Percentiles rank a stretch among this genome's conserved stretches.
These are phyloP conservation scores for Drosophila cardini DNA, from an alignment of 1,140 invertebrate genomes.

Conservation along the genomic window DNA sequence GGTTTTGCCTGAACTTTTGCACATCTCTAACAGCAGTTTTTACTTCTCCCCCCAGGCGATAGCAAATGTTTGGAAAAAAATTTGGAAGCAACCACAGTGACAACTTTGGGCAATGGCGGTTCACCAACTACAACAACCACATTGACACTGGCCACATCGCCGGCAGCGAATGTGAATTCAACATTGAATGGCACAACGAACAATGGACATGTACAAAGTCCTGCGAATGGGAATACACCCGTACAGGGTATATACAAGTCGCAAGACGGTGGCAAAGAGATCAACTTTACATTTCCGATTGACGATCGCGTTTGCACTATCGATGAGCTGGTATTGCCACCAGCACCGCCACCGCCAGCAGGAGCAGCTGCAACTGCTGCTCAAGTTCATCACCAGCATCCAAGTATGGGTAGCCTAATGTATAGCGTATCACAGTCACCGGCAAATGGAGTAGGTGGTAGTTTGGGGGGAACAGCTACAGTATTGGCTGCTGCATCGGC, in stretches of 20 bases:
- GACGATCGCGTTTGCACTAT: constrained; percentile 84
- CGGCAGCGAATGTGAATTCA: constrained; percentile 12
- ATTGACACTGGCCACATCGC: constrained; percentile 59
- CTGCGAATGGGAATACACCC: constrained; percentile 53
- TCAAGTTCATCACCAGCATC: constrained; percentile 47
- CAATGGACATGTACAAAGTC: constrained; percentile 37
- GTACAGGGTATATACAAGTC: constrained; percentile 24
- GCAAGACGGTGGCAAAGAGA: constrained; percentile 71
- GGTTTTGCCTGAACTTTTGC: not conserved
- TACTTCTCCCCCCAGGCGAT: constrained; percentile 60
- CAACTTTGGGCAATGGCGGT: constrained; percentile 70
- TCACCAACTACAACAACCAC: constrained; percentile 75
- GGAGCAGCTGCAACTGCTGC: constrained; percentile 28
- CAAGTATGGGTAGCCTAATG: constrained; percentile 71
- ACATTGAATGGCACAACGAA: constrained; percentile 17
- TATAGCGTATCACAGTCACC: constrained; percentile 65
- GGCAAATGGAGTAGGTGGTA: constrained; percentile 16
- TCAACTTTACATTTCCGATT: constrained; percentile 84
- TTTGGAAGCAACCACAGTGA: constrained; percentile 72
- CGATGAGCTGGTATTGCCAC: constrained; percentile 77
- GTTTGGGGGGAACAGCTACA: constrained; percentile 51
- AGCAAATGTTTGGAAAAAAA: constrained; percentile 84
- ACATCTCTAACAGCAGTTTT: constrained; percentile 28
- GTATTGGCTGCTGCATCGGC: constrained; percentile 74
- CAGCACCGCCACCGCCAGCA: constrained; percentile 66